Conservation (phyloP, 2,797 vertebrate genomes). For the Myioborus melanocephalus region DNA sequence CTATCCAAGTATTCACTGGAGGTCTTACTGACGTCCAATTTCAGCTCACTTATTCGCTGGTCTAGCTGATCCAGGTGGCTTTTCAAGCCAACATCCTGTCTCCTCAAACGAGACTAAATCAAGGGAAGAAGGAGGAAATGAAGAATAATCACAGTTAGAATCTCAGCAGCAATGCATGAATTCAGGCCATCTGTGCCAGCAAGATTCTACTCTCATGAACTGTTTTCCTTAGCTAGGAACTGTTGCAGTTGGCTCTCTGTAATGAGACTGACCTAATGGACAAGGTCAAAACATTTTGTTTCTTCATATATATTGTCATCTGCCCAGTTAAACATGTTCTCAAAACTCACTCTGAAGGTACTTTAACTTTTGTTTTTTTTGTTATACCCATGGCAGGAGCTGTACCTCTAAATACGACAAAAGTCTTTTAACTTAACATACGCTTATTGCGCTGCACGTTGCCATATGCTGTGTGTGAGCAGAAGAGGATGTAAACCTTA, state of each 20-base stretch:
- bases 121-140: conserved; percentile 18
- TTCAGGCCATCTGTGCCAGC: neutral
- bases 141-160: conserved; percentile 27
- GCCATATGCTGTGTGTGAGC: neutral
- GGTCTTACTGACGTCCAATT: conserved; percentile 84
- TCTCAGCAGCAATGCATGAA: neutral
- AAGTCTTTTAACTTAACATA: neutral
- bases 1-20: conserved; percentile 86
- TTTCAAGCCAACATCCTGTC: conserved; percentile 89
- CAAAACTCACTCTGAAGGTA: neutral
- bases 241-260: neutral
- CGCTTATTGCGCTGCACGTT: neutral
- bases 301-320: neutral
- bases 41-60: conserved; percentile 89
- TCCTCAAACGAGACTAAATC: conserved; percentile 83
- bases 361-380: neutral
- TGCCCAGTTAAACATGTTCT: neutral
- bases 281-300: neutral
- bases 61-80: conserved; percentile 90
- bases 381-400: neutral
- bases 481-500: neutral
- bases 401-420: neutral
- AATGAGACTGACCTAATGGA: rapidly evolving
- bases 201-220: neutral
- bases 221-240: neutral